A percentile compares a stretch with the other conserved stretches of the same genome.
Conservation (phyloP, 1,140 invertebrate species). For the Colletes gigas region DNA sequence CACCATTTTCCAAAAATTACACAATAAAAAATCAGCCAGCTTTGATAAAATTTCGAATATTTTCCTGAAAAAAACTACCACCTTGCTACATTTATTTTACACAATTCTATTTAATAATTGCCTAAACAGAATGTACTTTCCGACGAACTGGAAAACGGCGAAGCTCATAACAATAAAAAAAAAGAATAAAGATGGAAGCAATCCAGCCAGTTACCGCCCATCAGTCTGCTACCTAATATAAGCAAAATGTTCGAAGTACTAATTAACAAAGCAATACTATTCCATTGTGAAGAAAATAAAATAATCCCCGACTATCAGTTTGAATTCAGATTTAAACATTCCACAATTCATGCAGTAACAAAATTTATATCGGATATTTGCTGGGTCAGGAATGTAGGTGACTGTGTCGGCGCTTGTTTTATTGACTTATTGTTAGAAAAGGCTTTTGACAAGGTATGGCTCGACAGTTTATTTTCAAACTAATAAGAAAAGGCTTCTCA, state of each 20-base stretch:
- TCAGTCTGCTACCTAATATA: background rate
- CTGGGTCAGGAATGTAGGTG: no score
- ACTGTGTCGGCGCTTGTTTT: no score
- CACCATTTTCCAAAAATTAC: constrained; percentile 2
- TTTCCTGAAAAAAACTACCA: constrained; percentile 14
- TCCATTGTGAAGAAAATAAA: background rate
- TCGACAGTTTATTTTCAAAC: constrained; percentile 47
- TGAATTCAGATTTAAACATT: constrained; percentile 3
- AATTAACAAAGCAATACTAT: no score
- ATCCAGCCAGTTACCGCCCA: background rate
- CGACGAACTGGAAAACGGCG: constrained; percentile 12
- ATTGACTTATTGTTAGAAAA: no score
- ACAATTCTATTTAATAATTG: constrained; percentile 22
- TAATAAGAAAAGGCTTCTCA: constrained; percentile 38
- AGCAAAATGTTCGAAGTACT: background rate
- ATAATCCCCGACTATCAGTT: constrained; percentile 16
- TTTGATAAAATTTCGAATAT: constrained; percentile 15
- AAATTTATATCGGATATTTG: background rate
- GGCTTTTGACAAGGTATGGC: no score
- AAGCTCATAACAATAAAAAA: constrained; percentile 18
- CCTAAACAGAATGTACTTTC: constrained; percentile 3
- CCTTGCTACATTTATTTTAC: background rate
- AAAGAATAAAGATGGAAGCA: constrained; percentile 1
- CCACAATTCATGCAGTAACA: background rate
- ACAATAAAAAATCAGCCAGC: constrained; percentile 24